Conservation (phyloP, 2,113 vertebrate genomes). For the Halichoerus grypus region DNA sequence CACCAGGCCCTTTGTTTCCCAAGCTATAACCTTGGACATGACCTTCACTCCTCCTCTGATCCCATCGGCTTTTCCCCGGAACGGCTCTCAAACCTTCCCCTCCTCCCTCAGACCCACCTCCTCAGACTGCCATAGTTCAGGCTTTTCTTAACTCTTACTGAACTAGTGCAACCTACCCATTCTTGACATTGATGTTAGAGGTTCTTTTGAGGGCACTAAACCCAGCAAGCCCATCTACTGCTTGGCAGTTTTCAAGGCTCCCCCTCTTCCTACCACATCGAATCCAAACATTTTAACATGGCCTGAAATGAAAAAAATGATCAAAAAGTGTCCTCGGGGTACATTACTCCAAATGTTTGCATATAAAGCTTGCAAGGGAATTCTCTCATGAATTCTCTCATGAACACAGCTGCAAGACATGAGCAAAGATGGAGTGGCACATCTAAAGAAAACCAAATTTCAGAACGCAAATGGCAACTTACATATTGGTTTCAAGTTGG, state of each 20-base stretch:
- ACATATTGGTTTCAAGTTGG: background rate
- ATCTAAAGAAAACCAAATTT: background rate
- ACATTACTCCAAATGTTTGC: background rate
- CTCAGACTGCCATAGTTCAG: background rate
- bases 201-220: background rate
- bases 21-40: background rate
- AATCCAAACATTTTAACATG: background rate
- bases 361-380: background rate
- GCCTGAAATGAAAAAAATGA: background rate
- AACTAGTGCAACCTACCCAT: background rate
- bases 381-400: background rate
- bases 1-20: background rate
- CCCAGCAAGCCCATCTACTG: background rate
- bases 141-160: background rate
- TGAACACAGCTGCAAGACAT: background rate
- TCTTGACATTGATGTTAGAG: background rate
- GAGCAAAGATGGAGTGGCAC: background rate
- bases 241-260: background rate
- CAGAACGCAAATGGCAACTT: background rate
- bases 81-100: background rate
- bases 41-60: background rate
- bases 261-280: background rate
- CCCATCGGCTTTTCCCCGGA: background rate
- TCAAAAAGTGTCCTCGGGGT: background rate
- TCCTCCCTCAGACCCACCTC: background rate